Base-by-base conservation (phyloP, 2,797 vertebrate species). In the Chaunax sp. region DNA sequence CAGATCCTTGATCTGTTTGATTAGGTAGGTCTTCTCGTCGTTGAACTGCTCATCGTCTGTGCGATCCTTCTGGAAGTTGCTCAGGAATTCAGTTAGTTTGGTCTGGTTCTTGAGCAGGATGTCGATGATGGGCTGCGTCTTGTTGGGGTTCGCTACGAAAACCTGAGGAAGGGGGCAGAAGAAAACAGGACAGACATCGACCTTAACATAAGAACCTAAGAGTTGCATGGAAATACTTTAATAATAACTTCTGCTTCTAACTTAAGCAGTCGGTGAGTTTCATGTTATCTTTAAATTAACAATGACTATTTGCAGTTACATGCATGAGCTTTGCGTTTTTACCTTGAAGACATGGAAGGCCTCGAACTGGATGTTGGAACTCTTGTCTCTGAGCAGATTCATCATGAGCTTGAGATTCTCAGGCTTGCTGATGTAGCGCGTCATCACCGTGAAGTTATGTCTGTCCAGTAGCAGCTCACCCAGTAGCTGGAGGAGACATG, bases 341-440 rank as follows among this genome's bases (percentile, higher is more conserved):
- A 98, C 97, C 97, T 98, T 99, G 74, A 99, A 99, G 72, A 99
- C 97, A 0, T 98, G 97, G 87, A 99, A 99, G 49, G 97, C 97
- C 90, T 99, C 97, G 85, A 98, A 98, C 91, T 99, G 97, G 84
- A 98, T 99, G 92, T 98, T 99, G 72, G 95, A 94, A 74, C 97
- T 98, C 87, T 97, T 97, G 82, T 98, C 97, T 83, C 96, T 88
- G 43, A 99, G 94, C 66, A 98, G 93, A 69, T 99, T 99, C 97
- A 99, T 99, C 95, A 97, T 97, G 56, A 99, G 93, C 80, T 98
- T 99, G 84, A 99, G 94, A 80, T 98, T 98, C 90, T 99, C 97
- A 0, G 97, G 95, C 86, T 95, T 98, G 93, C 97, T 97, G 92
- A 98, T 97, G 82, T 98, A 99, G 80, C 93, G 95, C 0, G 96